Base-by-base conservation (phyloP, 2,113 vertebrate species). In the Ageneiosus marmoratus region DNA sequence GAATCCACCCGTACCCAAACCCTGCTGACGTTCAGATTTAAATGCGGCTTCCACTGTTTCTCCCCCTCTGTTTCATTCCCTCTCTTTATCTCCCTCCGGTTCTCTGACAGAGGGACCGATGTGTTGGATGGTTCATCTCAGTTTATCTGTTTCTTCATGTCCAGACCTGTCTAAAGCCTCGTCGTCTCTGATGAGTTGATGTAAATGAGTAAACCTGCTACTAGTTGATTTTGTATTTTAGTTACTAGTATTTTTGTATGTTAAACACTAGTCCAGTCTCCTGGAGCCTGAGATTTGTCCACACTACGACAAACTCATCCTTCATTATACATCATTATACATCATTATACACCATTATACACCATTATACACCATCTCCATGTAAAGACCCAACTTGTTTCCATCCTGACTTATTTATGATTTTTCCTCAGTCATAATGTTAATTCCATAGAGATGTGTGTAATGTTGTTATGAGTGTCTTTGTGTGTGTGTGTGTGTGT, bases 151-250 rank as follows among this genome's bases (percentile, higher is more conserved):
- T 81, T 32, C 8, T 65, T 62, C 6, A 16, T 72, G 69, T 44
- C 75, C 65, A 70, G 77, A 83, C 72, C 77, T 83, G 85, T 81
- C 85, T 86, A 80, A 77, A 76, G 51, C 70, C 24, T 83, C 58
- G 27, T 12, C 72, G 34, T 60, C n/a, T 5, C 18, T 74, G 53
- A 73, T 37, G 69, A 82, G 41, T 74, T 60, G 22, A 73, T 77
- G 65, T 69, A 80, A 80, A 73, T 22, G 2, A 67, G 27, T 79
- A 41, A 4, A 24, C 46, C 48, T 70, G n/a, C 58, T 18, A 7
- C 58, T 62, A 53, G 16, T 37, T 20, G 29, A n/a, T 62, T 81
- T 83, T 65, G 5, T 62, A 5, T 72, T 51, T 83, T 63, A 27
- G 34, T 81, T 74, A 55, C 10, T 53, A 0, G 63, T 58, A 46